Evolutionary conservation across 2,797 vertebrate species (phyloP).

Genomic region (Micrastur ruficollis): DNA sequence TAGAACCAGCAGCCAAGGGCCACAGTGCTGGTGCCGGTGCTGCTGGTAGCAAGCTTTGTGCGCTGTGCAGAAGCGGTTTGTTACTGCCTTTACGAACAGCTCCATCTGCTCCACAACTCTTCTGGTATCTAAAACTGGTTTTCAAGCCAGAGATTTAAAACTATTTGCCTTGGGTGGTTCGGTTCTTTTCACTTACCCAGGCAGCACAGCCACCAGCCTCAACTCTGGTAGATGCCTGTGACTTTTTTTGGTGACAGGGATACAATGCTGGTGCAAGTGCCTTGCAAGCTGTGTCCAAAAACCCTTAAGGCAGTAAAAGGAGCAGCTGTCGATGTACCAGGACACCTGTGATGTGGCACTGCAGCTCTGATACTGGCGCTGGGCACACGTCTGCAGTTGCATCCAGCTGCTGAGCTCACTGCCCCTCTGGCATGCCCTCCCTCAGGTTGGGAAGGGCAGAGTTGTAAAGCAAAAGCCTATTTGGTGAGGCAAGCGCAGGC

Average conservation of each 20-base stretch:
- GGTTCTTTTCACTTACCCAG: background rate
- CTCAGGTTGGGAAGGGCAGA: rapidly evolving
- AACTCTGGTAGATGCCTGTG: rapidly evolving
- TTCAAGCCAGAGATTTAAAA: background rate
- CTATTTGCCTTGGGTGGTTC: background rate
- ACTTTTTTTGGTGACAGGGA: background rate
- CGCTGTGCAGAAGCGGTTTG: no score
- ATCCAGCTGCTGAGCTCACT: background rate
- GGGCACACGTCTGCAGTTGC: background rate
- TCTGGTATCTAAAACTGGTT: background rate
- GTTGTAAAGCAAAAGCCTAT: background rate
- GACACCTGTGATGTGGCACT: background rate
- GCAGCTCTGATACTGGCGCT: background rate
- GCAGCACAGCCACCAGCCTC: background rate
- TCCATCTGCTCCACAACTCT: background rate
- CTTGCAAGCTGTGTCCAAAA: background rate
- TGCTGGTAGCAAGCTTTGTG: background rate
- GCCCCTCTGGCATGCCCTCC: background rate
- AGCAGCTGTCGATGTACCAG: background rate
- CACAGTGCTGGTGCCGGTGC: background rate
- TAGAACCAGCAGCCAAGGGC: background rate
- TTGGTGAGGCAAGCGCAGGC: background rate
- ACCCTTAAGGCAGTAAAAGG: background rate
- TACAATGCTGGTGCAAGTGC: background rate
- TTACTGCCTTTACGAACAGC: background rate